Evolutionary conservation across 2,113 vertebrate genomes (phyloP).

Genomic region (Cercocebus atys): DNA sequence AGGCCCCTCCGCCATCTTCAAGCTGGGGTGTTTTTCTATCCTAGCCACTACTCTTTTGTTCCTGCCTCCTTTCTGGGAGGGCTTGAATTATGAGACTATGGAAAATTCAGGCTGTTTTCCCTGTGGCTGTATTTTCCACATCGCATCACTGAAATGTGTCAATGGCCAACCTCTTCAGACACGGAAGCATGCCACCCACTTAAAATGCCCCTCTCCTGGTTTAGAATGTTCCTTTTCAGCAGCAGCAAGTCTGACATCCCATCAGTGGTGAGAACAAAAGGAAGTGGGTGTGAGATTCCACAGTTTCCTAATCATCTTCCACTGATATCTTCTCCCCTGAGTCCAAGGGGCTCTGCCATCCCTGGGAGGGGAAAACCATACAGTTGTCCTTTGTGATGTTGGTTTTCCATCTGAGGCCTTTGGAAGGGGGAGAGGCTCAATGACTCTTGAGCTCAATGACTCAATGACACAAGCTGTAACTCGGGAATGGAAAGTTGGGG

Average conservation of each 20-base stretch:
- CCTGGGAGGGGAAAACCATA: neutral
- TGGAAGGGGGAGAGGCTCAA: neutral
- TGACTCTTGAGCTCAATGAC: neutral
- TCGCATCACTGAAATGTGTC: neutral
- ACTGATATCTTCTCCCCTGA: neutral
- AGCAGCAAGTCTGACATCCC: neutral
- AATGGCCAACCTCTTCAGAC: neutral
- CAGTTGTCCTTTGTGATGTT: neutral
- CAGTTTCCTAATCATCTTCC: neutral
- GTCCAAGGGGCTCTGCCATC: neutral
- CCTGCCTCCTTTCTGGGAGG: constrained; percentile 18
- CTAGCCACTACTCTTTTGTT: neutral
- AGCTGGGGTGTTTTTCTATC: neutral
- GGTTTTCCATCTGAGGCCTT: neutral
- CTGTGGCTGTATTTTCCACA: neutral
- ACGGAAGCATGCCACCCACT: neutral
- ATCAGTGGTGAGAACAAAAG: neutral
- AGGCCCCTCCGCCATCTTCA: neutral
- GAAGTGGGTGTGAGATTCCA: neutral
- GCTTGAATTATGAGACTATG: neutral
- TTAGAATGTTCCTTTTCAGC: neutral
- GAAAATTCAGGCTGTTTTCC: constrained; percentile 63
- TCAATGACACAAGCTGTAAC: neutral
- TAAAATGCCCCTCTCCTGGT: neutral
- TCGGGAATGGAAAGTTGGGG: neutral